Evolutionary conservation across 2,113 vertebrate species (phyloP).

Genomic region (Datnioides undecimradiatus): DNA sequence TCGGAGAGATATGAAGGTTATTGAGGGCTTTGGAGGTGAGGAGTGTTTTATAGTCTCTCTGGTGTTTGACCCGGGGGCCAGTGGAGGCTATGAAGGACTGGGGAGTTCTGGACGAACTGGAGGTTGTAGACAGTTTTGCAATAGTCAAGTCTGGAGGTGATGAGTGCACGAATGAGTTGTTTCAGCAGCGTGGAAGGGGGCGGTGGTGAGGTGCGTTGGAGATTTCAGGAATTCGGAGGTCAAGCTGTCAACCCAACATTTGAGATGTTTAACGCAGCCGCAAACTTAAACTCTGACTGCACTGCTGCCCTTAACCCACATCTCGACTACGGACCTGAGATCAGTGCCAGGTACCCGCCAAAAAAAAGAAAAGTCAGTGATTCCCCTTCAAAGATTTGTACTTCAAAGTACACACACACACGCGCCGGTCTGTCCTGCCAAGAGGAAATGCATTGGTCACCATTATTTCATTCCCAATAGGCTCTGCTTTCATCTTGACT

Average conservation of each 20-base stretch:
- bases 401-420: conserved; percentile 56
- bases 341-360: background rate
- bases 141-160: too few species aligned
- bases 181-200: too few species aligned
- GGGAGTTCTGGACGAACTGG: too few species aligned
- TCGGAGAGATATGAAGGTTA: too few species aligned
- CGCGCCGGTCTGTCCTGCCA: conserved; percentile 17
- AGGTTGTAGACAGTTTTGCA: too few species aligned
- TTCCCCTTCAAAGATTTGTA: conserved; percentile 19
- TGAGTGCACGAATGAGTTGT: too few species aligned
- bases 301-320: background rate
- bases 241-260: background rate
- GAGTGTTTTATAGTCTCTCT: too few species aligned
- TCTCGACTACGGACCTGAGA: background rate
- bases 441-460: conserved; percentile 72
- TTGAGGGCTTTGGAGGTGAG: too few species aligned
- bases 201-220: too few species aligned
- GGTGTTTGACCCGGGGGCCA: too few species aligned
- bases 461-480: conserved; percentile 66
- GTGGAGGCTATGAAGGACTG: too few species aligned
- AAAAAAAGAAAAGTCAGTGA: conserved; percentile 4
- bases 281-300: background rate
- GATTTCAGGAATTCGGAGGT: background rate
- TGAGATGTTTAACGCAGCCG: too few species aligned
- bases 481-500: conserved; percentile 76